phyloP scores from a whole-genome alignment of 2,888 invertebrate genomes.

The Catocala sponsa region DNA sequence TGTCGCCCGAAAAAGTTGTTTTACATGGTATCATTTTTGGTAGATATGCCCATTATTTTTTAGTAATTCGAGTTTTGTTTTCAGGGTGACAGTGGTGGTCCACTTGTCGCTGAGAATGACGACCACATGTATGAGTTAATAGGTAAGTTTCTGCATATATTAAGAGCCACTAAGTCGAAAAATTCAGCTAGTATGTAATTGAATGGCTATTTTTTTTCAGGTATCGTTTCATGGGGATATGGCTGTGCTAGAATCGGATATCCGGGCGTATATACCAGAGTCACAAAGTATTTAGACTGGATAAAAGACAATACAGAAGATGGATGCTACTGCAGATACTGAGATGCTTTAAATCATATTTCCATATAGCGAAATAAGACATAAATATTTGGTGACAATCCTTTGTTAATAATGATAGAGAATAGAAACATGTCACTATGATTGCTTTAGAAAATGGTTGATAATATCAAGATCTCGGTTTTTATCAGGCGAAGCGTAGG shows the following conservation, averaged over 20 bases:
- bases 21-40: no score
- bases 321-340: slow-evolving; percentile 93
- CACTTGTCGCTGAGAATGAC: slow-evolving; percentile 90
- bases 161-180: no score
- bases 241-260: slow-evolving; percentile 95
- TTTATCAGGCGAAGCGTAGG: no score
- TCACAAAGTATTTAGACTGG: slow-evolving; percentile 94
- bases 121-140: slow-evolving; percentile 92
- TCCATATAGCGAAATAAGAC: neutral
- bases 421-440: no score
- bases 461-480: no score
- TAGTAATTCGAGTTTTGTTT: slow-evolving; percentile 37
- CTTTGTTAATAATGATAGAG: no score
- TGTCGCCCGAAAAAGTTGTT: no score
- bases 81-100: slow-evolving; percentile 94
- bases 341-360: slow-evolving; percentile 11
- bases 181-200: no score
- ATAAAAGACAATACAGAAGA: slow-evolving; percentile 92
- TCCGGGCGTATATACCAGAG: slow-evolving; percentile 95
- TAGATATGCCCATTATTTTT: no score
- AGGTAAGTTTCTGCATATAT: slow-evolving; percentile 74
- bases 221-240: slow-evolving; percentile 96
- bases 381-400: slow-evolving; percentile 5
- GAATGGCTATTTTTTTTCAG: slow-evolving; percentile 69
- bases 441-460: no score